These are phyloP conservation scores for Tricholaema leucomelas DNA, from an alignment of 2,113 vertebrate species.

Conservation along the genomic window DNA sequence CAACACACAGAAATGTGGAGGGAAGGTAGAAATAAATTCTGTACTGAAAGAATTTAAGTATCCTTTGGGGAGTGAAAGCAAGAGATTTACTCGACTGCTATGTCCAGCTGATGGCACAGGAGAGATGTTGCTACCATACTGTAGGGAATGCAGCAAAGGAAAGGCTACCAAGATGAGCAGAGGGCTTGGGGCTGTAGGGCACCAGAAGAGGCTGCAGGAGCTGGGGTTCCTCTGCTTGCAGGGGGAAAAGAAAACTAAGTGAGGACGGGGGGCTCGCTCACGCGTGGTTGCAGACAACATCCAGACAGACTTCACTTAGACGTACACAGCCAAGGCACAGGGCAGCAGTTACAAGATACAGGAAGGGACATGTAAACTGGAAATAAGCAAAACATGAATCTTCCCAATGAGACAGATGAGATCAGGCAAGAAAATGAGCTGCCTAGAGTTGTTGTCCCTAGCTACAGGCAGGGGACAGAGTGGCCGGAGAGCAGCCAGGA, in stretches of 20 bases:
- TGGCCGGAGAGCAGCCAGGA: too few species aligned
- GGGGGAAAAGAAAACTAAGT: not conserved
- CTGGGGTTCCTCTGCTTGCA: too few species aligned
- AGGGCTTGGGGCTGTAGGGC: rapidly evolving
- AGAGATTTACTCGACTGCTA: not conserved
- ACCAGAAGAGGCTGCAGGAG: not conserved
- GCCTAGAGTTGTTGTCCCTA: not conserved
- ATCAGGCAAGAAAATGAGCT: not conserved
- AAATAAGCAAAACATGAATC: not conserved
- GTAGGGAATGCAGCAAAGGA: not conserved
- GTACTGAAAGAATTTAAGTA: not conserved
- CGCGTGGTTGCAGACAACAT: not conserved
- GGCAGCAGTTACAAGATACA: not conserved
- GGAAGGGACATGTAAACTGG: not conserved
- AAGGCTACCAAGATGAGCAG: not conserved
- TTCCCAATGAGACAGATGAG: not conserved
- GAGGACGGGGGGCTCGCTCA: not conserved
- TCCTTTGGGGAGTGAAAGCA: not conserved
- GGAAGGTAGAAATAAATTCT: not conserved
- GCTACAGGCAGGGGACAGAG: too few species aligned
- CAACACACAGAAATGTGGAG: not conserved
- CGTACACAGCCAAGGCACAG: not conserved
- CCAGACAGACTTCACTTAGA: not conserved
- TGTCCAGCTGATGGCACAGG: not conserved
- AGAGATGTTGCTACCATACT: not conserved